Percentiles rank a stretch among this genome's conserved stretches.
These are phyloP conservation scores for Apis cerana DNA, from an alignment of 1,140 invertebrate species.

Conservation along the genomic window DNA sequence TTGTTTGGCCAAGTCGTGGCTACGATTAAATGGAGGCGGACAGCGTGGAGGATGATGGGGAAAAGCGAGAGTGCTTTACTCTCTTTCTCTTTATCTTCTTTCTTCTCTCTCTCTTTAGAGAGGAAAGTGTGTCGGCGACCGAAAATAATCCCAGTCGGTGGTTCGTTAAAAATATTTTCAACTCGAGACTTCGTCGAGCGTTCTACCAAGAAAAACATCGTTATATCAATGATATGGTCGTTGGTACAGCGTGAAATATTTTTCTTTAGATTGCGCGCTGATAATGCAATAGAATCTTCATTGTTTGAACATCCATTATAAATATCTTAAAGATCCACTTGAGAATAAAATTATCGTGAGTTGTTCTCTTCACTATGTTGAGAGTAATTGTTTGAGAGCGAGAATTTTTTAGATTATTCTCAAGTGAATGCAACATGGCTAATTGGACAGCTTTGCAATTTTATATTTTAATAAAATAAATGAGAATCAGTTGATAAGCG, in stretches of 20 bases:
- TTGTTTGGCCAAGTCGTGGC: constrained; percentile 16
- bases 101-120: not conserved
- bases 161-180: constrained; percentile 42
- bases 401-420: too few relatives aligned
- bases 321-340: too few relatives aligned
- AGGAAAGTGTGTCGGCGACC: constrained; percentile 39
- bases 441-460: too few relatives aligned
- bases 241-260: constrained; percentile 18
- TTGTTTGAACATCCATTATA: too few relatives aligned
- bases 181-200: not conserved
- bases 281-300: not conserved
- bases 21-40: not conserved
- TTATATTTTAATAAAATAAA: too few relatives aligned
- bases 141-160: constrained; percentile 30
- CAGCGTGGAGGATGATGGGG: not conserved
- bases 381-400: too few relatives aligned
- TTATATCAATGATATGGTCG: constrained; percentile 25
- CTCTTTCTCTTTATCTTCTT: not conserved
- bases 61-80: constrained; percentile 31
- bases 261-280: not conserved
- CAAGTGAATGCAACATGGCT: too few relatives aligned
- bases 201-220: not conserved
- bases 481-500: too few relatives aligned
- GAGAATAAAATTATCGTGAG: too few relatives aligned
- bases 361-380: too few relatives aligned